Evolutionary conservation across 2,797 vertebrate species (phyloP), one percentile per base, ranked within the genome.

Genomic region (Thripadectes ignobilis): DNA sequence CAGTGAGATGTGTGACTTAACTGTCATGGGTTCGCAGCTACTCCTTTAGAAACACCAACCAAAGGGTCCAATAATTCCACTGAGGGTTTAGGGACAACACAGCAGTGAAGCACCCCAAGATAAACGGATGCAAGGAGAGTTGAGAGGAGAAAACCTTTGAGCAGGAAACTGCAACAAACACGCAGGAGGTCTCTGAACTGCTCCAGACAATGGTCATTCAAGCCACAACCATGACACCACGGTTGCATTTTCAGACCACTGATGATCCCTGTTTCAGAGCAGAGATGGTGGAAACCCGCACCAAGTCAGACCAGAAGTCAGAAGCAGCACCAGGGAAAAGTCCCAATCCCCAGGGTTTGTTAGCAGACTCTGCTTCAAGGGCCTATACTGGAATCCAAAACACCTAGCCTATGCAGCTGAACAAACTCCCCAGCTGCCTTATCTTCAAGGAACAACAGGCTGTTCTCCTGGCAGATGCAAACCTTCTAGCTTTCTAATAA

Each of bases 401-500:
- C 51, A 78, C 36, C 27, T 49, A 61, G n/a, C 9, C 73, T 67
- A 18, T 48, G 38, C 59, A 74, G 59, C 52, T 67, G 81, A 84
- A 95, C 67, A 79, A 95, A 88, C 52, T 82, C 63, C 41, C 27
- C 34, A 79, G 54, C 24, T 68, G 57, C 52, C 46, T 92, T 34
- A 63, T 81, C 74, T 71, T 85, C 30, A 52, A 73, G 80, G 38
- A 79, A 51, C 30, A 65, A 58, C 0, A 0, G 93, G 48, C 20
- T 71, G 57, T 32, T 84, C 67, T 67, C 34, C 80, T 72, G 63
- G 77, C 88, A 96, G 48, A 8, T 57, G 34, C 62, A 88, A 90
- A 86, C 49, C 74, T 75, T 72, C 65, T 74, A 88, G 91, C 93
- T 90, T 93, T 46, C 89, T 95, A 94, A 93, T 84, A 92, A 92